These are phyloP conservation scores for Microvelia longipes DNA, from an alignment of 1,140 invertebrate species.

Conservation along the genomic window DNA sequence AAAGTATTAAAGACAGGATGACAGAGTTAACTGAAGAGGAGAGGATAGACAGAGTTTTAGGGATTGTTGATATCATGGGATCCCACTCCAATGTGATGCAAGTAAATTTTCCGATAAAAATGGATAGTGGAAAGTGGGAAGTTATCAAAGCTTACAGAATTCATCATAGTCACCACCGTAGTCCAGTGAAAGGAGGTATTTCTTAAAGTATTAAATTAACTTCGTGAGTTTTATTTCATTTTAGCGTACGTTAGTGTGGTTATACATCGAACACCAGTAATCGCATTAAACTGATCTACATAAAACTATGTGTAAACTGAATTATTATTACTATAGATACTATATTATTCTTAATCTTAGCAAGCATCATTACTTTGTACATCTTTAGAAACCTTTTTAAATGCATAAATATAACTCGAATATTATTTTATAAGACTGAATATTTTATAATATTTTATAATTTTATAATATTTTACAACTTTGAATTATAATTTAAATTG, in stretches of 20 bases:
- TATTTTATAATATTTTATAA: no score
- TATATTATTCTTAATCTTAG: constrained; percentile 21
- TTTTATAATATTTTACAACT: no score
- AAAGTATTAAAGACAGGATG: neutral
- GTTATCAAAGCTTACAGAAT: constrained; percentile 67
- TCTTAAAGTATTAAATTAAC: no score
- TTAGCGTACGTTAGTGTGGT: no score
- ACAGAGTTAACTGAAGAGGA: neutral
- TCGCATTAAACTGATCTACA: no score
- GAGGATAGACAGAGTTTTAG: neutral
- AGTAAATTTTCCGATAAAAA: constrained; percentile 54
- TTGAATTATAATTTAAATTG: no score
- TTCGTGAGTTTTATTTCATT: no score
- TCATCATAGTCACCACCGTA: constrained; percentile 66
- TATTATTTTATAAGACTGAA: no score
- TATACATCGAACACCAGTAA: no score
- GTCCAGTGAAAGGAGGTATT: constrained; percentile 63
- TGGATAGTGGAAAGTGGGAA: constrained; percentile 58
- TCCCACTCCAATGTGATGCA: neutral
- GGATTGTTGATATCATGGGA: neutral
- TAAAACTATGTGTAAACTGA: constrained; percentile 1
- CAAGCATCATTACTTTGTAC: no score
- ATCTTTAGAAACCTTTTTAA: no score
- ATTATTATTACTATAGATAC: constrained; percentile 15
- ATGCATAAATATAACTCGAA: no score